phyloP scores from a whole-genome alignment of 2,113 vertebrate species.

The Poicephalus gulielmi region DNA sequence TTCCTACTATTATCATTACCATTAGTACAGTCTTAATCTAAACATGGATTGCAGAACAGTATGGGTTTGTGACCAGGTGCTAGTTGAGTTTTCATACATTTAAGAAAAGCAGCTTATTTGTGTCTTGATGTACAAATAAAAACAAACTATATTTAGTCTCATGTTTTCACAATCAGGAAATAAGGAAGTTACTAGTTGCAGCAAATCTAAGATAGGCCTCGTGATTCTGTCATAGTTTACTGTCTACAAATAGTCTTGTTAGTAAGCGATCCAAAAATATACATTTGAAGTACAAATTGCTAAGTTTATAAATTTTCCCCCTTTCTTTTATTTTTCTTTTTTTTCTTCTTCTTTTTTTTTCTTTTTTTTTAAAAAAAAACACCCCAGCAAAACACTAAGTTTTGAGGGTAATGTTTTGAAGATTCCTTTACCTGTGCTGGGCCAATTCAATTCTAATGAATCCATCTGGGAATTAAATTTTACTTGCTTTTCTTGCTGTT shows the following conservation, averaged over 20 bases:
- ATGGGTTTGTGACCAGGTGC: background rate
- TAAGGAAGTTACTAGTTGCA: background rate
- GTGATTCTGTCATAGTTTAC: background rate
- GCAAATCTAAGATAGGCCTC: background rate
- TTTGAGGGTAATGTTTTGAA: background rate
- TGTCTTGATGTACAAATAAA: background rate
- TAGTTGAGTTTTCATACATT: background rate
- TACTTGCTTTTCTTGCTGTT: background rate
- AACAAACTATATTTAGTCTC: background rate
- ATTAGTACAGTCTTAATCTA: background rate
- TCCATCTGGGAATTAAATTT: background rate
- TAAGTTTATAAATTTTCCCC: fast-evolving
- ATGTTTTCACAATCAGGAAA: background rate
- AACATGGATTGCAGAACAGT: background rate
- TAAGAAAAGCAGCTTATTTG: background rate
- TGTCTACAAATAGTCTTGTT: background rate
- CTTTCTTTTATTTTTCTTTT: background rate
- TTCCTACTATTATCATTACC: background rate
- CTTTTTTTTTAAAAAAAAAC: background rate
- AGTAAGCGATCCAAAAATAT: background rate
- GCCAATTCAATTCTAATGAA: background rate
- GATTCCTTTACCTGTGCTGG: background rate
- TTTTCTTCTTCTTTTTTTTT: background rate
- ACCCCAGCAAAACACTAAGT: background rate
- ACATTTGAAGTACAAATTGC: background rate